Conservation (phyloP, 1,140 invertebrate species). For the Oedothorax gibbosus region DNA sequence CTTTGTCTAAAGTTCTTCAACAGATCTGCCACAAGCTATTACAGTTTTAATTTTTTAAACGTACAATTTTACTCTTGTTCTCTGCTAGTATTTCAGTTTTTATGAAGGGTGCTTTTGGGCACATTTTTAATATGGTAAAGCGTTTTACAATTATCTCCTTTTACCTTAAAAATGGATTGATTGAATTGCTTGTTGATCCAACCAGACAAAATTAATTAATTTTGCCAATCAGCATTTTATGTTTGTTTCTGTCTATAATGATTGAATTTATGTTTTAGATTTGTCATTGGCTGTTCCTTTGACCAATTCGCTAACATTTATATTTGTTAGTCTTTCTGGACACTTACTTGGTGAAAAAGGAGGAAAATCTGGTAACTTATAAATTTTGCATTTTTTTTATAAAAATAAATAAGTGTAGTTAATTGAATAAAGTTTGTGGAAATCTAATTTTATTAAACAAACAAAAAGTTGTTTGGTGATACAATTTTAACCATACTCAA, state of each 20-base stretch:
- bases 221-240: background rate
- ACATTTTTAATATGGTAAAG: too few species aligned
- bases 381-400: background rate
- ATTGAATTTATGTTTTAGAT: conserved; percentile 65
- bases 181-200: too few species aligned
- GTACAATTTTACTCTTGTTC: too few species aligned
- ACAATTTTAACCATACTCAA: background rate
- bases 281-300: conserved; percentile 69
- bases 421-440: background rate
- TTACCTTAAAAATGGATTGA: too few species aligned
- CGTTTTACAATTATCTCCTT: too few species aligned
- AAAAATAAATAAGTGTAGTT: background rate
- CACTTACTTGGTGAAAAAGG: conserved; percentile 67
- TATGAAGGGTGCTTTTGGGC: too few species aligned
- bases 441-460: background rate
- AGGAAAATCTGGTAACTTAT: conserved; percentile 45
- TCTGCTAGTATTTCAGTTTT: too few species aligned
- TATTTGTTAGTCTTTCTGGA: conserved; percentile 68
- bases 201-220: too few species aligned
- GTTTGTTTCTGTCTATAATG: background rate
- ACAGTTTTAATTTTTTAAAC: too few species aligned
- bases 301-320: conserved; percentile 69
- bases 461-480: background rate
- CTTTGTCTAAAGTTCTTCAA: too few species aligned
- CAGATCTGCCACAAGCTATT: too few species aligned